Evolutionary conservation across 1,140 invertebrate species (phyloP).

Genomic region (Patella vulgata): DNA sequence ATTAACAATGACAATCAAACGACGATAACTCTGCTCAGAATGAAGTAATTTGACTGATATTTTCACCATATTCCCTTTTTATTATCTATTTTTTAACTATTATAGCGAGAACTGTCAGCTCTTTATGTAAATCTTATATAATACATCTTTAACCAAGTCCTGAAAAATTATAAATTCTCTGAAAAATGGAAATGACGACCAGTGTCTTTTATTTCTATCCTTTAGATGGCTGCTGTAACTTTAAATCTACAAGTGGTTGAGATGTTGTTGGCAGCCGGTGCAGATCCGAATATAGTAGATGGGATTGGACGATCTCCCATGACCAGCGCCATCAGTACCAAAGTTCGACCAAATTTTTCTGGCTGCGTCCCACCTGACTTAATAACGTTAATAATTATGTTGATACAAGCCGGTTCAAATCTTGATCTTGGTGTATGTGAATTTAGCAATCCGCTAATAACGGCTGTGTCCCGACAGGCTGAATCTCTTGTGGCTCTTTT

Average conservation of each 20-base stretch:
- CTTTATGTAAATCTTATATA: too few relatives aligned
- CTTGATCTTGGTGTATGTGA: slow-evolving; percentile 31
- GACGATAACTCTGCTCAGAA: too few relatives aligned
- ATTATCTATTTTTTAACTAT: too few relatives aligned
- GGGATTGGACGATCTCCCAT: slow-evolving; percentile 24
- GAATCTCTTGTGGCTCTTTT: slow-evolving; percentile 26
- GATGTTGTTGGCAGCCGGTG: slow-evolving; percentile 30
- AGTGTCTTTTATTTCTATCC: not conserved
- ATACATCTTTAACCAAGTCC: not conserved
- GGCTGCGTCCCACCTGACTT: slow-evolving; percentile 25
- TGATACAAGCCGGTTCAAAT: slow-evolving; percentile 33
- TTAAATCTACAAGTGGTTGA: slow-evolving; percentile 31
- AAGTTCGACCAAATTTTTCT: not conserved
- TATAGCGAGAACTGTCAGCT: too few relatives aligned
- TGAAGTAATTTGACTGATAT: too few relatives aligned
- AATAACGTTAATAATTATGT: slow-evolving; percentile 31
- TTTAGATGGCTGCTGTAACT: slow-evolving; percentile 31
- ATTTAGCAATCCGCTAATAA: slow-evolving; percentile 37
- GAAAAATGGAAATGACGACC: not conserved
- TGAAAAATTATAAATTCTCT: not conserved
- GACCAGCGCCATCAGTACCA: slow-evolving; percentile 37
- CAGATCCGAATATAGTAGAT: slow-evolving; percentile 31
- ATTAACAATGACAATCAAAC: too few relatives aligned
- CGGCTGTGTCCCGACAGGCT: slow-evolving; percentile 21
- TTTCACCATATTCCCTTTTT: too few relatives aligned